Evolutionary conservation across 2,888 invertebrate genomes (phyloP).

Genomic region (Ganaspis brasiliensis): DNA sequence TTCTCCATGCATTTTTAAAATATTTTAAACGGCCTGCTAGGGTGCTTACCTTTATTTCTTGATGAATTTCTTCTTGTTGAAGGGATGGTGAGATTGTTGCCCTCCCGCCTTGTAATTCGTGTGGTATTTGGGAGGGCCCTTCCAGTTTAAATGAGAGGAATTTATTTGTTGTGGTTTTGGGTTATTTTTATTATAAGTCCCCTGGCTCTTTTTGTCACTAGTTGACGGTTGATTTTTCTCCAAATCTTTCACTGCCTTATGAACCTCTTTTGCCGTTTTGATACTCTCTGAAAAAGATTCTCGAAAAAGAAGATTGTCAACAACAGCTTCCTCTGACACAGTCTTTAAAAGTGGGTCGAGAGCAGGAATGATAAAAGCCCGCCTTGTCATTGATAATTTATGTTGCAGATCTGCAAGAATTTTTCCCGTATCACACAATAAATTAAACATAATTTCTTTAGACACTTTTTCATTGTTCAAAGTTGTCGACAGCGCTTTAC

Average conservation of each 20-base stretch:
- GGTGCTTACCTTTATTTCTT: slow-evolving; percentile 8
- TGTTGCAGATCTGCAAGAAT: slow-evolving; percentile 10
- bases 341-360: background rate
- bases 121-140: slow-evolving; percentile 6
- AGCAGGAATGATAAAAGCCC: background rate
- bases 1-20: slow-evolving; percentile 2
- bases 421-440: background rate
- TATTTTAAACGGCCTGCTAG: slow-evolving; percentile 1
- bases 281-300: background rate
- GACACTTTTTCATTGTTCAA: background rate
- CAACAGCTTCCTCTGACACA: background rate
- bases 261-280: background rate
- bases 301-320: background rate
- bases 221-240: background rate
- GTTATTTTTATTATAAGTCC: background rate
- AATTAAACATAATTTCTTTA: background rate
- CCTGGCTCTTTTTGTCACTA: background rate
- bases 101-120: background rate
- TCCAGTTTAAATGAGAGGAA: background rate
- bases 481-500: background rate
- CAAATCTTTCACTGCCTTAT: background rate
- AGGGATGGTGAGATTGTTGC: background rate
- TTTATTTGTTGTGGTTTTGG: background rate
- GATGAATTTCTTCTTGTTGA: background rate
- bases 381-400: background rate